A percentile compares a stretch with the other conserved stretches of the same genome.
Conservation (phyloP, 2,797 vertebrate species). For the Ptychadena robeensis region DNA sequence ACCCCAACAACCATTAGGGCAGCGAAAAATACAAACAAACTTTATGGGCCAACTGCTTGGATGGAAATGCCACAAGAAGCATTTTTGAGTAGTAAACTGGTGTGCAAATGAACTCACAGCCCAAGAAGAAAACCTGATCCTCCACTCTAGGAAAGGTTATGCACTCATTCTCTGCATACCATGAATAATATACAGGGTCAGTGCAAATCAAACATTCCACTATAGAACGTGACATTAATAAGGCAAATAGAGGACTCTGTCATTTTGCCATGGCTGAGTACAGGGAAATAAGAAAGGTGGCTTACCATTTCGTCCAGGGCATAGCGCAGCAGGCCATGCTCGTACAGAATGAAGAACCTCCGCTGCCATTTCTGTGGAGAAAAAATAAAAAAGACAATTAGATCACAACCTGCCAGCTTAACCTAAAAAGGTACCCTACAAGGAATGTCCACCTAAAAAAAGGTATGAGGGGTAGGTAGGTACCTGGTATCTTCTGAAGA, state of each 20-base stretch:
- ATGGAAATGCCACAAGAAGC: neutral
- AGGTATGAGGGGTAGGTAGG: no score
- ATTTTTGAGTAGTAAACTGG: no score
- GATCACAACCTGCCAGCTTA: no score
- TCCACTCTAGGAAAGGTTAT: neutral
- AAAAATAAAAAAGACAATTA: slow-evolving; percentile 8
- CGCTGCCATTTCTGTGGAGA: slow-evolving; percentile 94
- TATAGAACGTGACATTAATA: neutral
- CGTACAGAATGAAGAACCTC: slow-evolving; percentile 96
- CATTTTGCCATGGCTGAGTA: no score
- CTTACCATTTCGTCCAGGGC: slow-evolving; percentile 98
- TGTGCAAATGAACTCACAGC: neutral
- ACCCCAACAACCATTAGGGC: neutral
- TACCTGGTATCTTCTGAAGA: no score
- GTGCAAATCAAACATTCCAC: neutral
- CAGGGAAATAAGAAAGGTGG: neutral
- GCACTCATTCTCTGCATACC: neutral
- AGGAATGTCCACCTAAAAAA: no score
- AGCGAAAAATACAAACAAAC: no score
- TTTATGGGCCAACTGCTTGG: neutral
- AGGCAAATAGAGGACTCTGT: neutral
- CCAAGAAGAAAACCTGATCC: slow-evolving; percentile 12
- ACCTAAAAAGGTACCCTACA: no score
- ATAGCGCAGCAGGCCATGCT: slow-evolving; percentile 92
- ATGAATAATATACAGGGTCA: neutral